Percentiles rank a stretch among this genome's conserved stretches.
Evolutionary conservation across 2,113 vertebrate genomes (phyloP).

Genomic region (Sceloporus undulatus): DNA sequence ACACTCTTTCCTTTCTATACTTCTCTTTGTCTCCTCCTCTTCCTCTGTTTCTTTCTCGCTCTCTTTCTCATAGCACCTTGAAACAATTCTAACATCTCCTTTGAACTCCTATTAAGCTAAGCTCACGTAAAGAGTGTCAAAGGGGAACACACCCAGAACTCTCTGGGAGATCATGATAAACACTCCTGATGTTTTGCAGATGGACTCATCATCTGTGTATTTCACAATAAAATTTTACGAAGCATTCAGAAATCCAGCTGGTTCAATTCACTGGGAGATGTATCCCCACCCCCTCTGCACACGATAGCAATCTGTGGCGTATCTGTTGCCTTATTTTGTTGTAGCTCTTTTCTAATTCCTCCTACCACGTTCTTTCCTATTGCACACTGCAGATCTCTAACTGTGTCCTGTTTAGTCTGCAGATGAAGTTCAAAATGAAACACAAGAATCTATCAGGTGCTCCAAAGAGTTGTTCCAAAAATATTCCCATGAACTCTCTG

Average conservation of each 20-base stretch:
- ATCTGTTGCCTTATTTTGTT: conserved; percentile 18
- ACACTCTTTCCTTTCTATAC: background rate
- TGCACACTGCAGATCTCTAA: conserved; percentile 10
- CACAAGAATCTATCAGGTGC: background rate
- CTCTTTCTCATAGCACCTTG: conserved; percentile 60
- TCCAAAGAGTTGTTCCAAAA: conserved; percentile 10
- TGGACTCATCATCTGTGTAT: conserved; percentile 86
- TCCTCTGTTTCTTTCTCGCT: background rate
- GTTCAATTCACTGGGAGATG: conserved; percentile 79
- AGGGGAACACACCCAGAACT: conserved; percentile 71
- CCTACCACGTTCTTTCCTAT: conserved; percentile 10
- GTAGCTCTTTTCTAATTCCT: conserved; percentile 14
- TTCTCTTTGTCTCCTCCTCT: background rate
- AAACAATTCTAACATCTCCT: conserved; percentile 75
- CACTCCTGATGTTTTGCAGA: conserved; percentile 82
- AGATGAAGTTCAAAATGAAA: conserved; percentile 7
- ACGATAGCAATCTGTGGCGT: conserved; percentile 45
- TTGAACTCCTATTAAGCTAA: conserved; percentile 73
- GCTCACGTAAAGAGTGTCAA: conserved; percentile 72
- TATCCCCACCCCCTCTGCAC: conserved; percentile 53
- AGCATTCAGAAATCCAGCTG: conserved; percentile 85
- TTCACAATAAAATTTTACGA: conserved; percentile 91
- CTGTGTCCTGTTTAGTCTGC: background rate
- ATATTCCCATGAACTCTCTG: background rate
- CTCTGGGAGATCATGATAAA: conserved; percentile 76